These are phyloP conservation scores for Pachyseris speciosa DNA, from an alignment of 64 coral and sea anemone genomes.

Conservation along the genomic window DNA sequence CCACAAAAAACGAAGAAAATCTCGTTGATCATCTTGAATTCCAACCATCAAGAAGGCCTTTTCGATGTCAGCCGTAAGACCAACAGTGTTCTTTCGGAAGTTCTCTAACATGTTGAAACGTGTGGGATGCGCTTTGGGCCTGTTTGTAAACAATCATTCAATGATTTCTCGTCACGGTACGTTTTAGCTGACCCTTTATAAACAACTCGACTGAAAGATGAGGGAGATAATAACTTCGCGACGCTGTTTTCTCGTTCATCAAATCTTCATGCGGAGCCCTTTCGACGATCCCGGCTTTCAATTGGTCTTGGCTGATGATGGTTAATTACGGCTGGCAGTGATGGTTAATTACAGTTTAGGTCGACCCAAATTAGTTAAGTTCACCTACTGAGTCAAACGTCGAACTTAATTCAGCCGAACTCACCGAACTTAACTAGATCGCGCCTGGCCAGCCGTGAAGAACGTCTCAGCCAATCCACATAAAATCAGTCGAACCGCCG, in stretches of 20 bases:
- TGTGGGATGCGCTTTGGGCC: not conserved
- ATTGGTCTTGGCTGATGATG: slow-evolving; percentile 36
- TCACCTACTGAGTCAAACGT: too few relatives aligned
- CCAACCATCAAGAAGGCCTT: slow-evolving; percentile 35
- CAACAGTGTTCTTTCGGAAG: slow-evolving; percentile 13
- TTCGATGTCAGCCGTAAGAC: slow-evolving; percentile 52
- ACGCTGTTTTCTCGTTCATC: not conserved
- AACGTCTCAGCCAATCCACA: too few relatives aligned
- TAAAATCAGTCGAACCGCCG: too few relatives aligned
- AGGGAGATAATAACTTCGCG: slow-evolving; percentile 8
- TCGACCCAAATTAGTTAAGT: too few relatives aligned
- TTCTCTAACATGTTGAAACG: slow-evolving; percentile 27
- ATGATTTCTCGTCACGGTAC: not conserved
- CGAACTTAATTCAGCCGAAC: too few relatives aligned
- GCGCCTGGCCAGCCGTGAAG: too few relatives aligned
- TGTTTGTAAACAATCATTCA: slow-evolving; percentile 40
- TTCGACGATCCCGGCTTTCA: not conserved
- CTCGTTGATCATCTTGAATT: slow-evolving; percentile 35
- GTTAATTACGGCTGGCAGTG: too few relatives aligned
- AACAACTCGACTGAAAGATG: slow-evolving; percentile 34
- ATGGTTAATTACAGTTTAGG: too few relatives aligned
- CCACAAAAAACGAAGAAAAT: slow-evolving; percentile 57
- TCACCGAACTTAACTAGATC: too few relatives aligned
- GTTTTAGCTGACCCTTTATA: slow-evolving; percentile 38
- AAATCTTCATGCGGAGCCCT: not conserved